These are phyloP conservation scores for Astur gentilis DNA, from an alignment of 2,113 vertebrate species.

Conservation along the genomic window DNA sequence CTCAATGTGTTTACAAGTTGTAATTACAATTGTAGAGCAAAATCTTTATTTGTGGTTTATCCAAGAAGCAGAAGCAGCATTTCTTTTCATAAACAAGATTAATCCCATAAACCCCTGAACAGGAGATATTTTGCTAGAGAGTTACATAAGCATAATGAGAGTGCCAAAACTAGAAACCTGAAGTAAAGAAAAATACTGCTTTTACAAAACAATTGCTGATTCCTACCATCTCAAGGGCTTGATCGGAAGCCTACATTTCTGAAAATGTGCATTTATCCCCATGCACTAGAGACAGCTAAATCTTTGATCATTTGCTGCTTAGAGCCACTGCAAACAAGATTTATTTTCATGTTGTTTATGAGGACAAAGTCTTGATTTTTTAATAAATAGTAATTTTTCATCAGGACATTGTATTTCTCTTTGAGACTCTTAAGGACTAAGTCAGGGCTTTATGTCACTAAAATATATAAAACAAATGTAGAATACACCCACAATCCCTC, in stretches of 20 bases:
- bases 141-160: slow-evolving; percentile 37
- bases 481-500: background rate
- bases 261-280: background rate
- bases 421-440: slow-evolving; percentile 24
- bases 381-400: slow-evolving; percentile 47
- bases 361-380: slow-evolving; percentile 33
- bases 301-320: background rate
- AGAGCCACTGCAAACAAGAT: background rate
- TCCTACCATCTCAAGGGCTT: background rate
- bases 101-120: slow-evolving; percentile 40
- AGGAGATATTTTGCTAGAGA: background rate
- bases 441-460: background rate
- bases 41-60: background rate
- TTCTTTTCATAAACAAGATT: slow-evolving; percentile 44
- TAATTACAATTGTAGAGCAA: background rate
- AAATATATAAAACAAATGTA: background rate
- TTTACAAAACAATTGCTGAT: background rate
- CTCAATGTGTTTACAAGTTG: background rate
- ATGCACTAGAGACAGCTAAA: background rate
- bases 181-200: background rate
- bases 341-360: background rate
- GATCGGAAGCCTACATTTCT: background rate
- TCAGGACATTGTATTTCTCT: slow-evolving; percentile 29
- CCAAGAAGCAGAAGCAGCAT: background rate
- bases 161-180: background rate